Evolutionary conservation across 2,113 vertebrate genomes (phyloP).

Genomic region (Daboia siamensis): DNA sequence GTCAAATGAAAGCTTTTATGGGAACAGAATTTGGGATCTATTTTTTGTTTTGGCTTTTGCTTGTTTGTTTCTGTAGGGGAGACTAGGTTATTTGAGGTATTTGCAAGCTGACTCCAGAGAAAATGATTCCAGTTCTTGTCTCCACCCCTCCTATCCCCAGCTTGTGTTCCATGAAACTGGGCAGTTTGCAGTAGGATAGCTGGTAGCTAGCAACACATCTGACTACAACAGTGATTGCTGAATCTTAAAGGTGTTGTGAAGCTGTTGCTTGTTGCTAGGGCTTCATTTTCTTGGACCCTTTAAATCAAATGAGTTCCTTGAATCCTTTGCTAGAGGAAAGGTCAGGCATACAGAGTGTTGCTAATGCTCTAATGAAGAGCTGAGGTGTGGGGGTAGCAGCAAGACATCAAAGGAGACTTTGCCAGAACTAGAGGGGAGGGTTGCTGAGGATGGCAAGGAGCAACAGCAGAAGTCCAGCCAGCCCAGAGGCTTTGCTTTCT

Average conservation of each 20-base stretch:
- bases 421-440: background rate
- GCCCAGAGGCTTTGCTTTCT: conserved; percentile 25
- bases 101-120: background rate
- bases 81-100: background rate
- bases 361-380: conserved; percentile 22
- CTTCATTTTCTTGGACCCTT: conserved; percentile 15
- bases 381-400: background rate
- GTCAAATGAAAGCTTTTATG: background rate
- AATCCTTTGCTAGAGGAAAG: conserved; percentile 26
- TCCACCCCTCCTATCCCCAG: background rate
- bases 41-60: background rate
- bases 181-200: background rate
- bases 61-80: background rate
- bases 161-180: background rate
- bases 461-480: background rate
- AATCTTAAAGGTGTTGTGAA: background rate
- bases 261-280: conserved; percentile 12
- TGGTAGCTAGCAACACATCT: conserved; percentile 4
- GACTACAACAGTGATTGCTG: background rate
- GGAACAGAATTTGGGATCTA: background rate
- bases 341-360: conserved; percentile 15
- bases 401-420: conserved; percentile 12
- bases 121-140: background rate
- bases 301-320: conserved; percentile 28
- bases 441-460: background rate